A percentile compares a stretch with the other conserved stretches of the same genome.
Conservation (phyloP, 2,113 vertebrate species). For the Tichodroma muraria region DNA sequence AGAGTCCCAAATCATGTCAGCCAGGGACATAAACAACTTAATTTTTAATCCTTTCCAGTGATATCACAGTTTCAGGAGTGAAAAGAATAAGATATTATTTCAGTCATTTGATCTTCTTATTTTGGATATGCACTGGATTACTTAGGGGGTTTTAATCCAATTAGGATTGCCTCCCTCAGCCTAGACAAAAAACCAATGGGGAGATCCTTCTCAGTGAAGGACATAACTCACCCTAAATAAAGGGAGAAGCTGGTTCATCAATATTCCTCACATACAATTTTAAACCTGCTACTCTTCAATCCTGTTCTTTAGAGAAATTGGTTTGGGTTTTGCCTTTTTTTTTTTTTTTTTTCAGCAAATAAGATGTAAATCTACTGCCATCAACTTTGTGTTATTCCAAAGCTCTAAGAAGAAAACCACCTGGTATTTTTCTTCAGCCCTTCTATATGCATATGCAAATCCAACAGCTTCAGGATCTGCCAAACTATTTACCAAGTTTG, state of each 20-base stretch:
- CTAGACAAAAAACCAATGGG: not conserved
- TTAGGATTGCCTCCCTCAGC: not conserved
- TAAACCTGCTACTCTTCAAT: not conserved
- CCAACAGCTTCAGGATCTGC: conserved; percentile 40
- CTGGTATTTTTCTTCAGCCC: conserved; percentile 42
- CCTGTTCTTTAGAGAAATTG: not conserved
- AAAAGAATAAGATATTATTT: not conserved
- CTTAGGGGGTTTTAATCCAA: not conserved
- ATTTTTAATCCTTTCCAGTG: not conserved
- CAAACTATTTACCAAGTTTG: conserved; percentile 58
- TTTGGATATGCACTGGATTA: conserved; percentile 3
- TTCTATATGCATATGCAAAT: conserved; percentile 56
- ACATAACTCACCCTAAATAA: not conserved
- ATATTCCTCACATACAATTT: not conserved
- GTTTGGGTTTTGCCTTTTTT: not conserved
- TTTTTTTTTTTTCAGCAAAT: not conserved
- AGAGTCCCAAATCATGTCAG: not conserved
- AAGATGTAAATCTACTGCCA: conserved; percentile 34
- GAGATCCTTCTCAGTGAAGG: not conserved
- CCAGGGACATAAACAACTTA: not conserved
- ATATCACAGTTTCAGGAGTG: not conserved
- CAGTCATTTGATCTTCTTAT: conserved; percentile 8
- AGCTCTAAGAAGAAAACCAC: conserved; percentile 26
- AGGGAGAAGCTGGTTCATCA: not conserved
- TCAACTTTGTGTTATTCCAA: conserved; percentile 8